Evolutionary conservation across 2,888 invertebrate genomes (phyloP).

Genomic region (Labia minor): DNA sequence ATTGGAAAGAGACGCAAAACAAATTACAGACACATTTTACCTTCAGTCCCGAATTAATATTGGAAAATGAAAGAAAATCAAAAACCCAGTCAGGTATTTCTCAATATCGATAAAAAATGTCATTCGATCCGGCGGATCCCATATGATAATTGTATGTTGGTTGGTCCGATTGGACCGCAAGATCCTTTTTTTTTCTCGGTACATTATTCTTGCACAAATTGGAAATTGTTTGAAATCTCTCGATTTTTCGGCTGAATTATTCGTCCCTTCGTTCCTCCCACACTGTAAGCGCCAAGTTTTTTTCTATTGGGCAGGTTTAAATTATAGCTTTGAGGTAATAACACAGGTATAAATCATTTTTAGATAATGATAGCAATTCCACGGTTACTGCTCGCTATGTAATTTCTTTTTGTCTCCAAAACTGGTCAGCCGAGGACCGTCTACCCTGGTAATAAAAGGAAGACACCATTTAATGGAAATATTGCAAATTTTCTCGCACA

Average conservation of each 20-base stretch:
- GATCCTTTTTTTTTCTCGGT: background rate
- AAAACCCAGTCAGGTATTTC: background rate
- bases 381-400: constrained; percentile 13
- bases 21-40: constrained; percentile 1
- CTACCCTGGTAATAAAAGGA: background rate
- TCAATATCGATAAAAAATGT: constrained; percentile 2
- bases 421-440: background rate
- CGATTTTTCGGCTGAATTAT: constrained; percentile 2
- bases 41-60: background rate
- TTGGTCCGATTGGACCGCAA: background rate
- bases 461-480: background rate
- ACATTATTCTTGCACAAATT: constrained; percentile 8
- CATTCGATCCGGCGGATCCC: background rate
- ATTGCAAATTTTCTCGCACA: background rate
- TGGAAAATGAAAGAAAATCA: background rate
- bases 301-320: constrained; percentile 13
- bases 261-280: background rate
- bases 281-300: constrained; percentile 7
- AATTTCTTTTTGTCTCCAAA: constrained; percentile 1
- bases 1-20: background rate
- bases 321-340: constrained; percentile 4
- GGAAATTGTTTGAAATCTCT: background rate
- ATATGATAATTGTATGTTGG: background rate
- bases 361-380: constrained; percentile 4
- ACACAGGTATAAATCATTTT: constrained; percentile 7